Base-by-base conservation (phyloP, 2,797 vertebrate species). In the Lithobates sylvaticus region DNA sequence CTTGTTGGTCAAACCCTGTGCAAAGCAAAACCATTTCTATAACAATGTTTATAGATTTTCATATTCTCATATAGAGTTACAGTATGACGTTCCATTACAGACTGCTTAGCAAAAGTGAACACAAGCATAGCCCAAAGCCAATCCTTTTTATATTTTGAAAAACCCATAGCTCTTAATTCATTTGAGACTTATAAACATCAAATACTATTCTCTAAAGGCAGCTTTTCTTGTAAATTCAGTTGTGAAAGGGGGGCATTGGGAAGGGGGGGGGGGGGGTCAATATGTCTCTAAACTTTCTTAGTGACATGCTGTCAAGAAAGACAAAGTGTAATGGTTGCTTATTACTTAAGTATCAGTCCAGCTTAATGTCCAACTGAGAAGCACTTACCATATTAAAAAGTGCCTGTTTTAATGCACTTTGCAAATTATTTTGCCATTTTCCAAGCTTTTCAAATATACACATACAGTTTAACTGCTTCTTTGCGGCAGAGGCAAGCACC, bases 321-420 rank as follows among this genome's bases (percentile, higher is more conserved):
- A 81, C 71, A 80, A 67, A 81, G 72, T 69, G 42, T 86, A 81
- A 86, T 80, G 54, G 84, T 74, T 80, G 77, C 27, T n/a, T 73
- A 85, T 80, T 74, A 80, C 77, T 79, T 75, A 74, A 82, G 74
- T 76, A 77, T 77, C 67, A 72, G 79, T 72, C 47, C 68, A 72
- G 64, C 50, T 74, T 71, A 70, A 77, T 77, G 79, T 61, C 79
- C 74, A 73, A 44, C 67, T 71, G 73, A 54, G 61, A 82, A 86
- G 74, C 79, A 86, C 50, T 82, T 86, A 86, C 50, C 67, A 76
- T 81, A 86, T 82, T 77, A 86, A 81, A 86, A 81, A 47, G 83
- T 32, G 72, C 50, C 58, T 78, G 65, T 79, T 73, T 78, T 73
- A 78, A 85, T 85, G 84, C n/a, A n/a, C 61, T 85, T 80, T 79